Evolutionary conservation across 2,797 vertebrate genomes (phyloP).

Genomic region (Gymnodraco acuticeps): DNA sequence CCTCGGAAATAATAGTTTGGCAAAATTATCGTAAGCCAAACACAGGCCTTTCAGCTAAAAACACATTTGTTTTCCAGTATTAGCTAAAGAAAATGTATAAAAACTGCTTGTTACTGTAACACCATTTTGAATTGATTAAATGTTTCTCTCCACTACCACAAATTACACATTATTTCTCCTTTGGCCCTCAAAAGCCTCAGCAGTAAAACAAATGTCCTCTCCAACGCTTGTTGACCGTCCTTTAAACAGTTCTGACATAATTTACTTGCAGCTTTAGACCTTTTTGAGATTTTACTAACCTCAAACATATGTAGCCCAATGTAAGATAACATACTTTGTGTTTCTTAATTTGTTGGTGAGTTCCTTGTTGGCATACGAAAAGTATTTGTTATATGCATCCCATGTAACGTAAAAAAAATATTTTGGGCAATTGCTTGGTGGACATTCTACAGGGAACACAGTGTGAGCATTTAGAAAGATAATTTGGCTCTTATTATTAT

Average conservation of each 20-base stretch:
- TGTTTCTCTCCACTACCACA: background rate
- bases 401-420: background rate
- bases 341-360: background rate
- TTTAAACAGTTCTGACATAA: background rate
- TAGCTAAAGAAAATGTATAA: background rate
- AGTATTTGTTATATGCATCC: background rate
- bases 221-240: background rate
- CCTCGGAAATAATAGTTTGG: background rate
- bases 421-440: background rate
- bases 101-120: background rate
- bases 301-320: background rate
- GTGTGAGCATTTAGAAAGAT: background rate
- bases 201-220: background rate
- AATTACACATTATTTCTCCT: background rate
- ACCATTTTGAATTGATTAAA: background rate
- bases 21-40: background rate
- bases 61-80: background rate
- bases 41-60: too few relatives aligned
- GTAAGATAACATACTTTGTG: background rate
- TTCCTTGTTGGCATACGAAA: background rate
- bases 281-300: background rate
- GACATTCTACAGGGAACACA: background rate
- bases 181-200: background rate
- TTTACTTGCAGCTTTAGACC: background rate
- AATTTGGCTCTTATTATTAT: too few relatives aligned